A percentile compares a stretch with the other conserved stretches of the same genome.
These are phyloP conservation scores for Nothoprocta perdicaria DNA, from an alignment of 2,113 vertebrate species.

Conservation along the genomic window DNA sequence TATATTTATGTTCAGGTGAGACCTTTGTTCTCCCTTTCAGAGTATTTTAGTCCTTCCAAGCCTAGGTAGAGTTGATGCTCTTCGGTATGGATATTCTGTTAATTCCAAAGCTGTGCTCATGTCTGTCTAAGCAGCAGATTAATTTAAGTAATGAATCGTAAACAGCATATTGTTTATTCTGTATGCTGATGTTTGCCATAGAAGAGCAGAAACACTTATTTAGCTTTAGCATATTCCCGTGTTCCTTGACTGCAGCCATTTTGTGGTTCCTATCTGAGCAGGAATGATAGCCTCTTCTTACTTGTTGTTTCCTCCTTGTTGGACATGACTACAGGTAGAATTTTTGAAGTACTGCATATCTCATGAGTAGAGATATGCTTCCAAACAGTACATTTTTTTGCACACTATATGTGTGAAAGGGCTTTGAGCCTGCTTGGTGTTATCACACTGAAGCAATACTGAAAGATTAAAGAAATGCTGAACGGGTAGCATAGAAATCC, in stretches of 20 bases:
- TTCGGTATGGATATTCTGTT: constrained; percentile 67
- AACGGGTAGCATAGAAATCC: constrained; percentile 35
- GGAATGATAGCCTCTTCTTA: constrained; percentile 53
- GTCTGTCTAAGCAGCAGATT: constrained; percentile 54
- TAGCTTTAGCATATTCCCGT: constrained; percentile 58
- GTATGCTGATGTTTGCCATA: constrained; percentile 68
- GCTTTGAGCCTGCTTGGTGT: constrained; percentile 67
- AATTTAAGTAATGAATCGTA: constrained; percentile 48
- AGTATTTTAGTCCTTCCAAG: constrained; percentile 55
- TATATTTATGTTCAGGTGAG: neutral
- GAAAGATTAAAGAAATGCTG: constrained; percentile 45
- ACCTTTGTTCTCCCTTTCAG: neutral
- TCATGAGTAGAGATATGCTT: constrained; percentile 41
- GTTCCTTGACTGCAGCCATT: constrained; percentile 57
- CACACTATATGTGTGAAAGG: constrained; percentile 76
- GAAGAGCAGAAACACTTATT: constrained; percentile 64
- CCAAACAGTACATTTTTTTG: constrained; percentile 52
- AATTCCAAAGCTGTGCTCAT: constrained; percentile 52
- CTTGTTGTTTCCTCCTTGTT: constrained; percentile 62
- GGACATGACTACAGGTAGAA: constrained; percentile 63
- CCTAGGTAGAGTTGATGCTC: constrained; percentile 63
- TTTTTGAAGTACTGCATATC: constrained; percentile 55
- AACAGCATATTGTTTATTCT: constrained; percentile 61
- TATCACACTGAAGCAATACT: constrained; percentile 54
- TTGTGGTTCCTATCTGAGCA: constrained; percentile 69